These are phyloP conservation scores for Asteroscopus sphinx DNA, from an alignment of 2,888 invertebrate species.

Conservation along the genomic window DNA sequence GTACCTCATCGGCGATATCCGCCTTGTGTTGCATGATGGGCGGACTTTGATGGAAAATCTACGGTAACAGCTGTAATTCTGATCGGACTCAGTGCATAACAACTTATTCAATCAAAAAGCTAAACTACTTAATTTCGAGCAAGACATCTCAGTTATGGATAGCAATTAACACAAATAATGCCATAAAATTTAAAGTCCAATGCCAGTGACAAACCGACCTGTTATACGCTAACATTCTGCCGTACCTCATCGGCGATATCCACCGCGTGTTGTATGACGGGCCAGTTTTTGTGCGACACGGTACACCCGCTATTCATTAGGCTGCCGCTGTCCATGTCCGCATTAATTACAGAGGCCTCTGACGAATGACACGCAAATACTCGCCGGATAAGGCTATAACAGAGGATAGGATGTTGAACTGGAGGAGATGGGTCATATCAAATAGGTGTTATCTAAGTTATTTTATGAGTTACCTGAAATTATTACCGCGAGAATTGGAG, in stretches of 20 bases:
- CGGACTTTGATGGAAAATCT: no score
- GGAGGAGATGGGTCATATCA: slow-evolving; percentile 17
- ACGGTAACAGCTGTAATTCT: no score
- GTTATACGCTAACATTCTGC: slow-evolving; percentile 43
- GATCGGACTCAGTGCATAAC: no score
- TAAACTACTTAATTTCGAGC: no score
- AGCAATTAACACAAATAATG: no score
- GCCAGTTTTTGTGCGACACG: slow-evolving; percentile 83
- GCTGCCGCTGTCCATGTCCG: slow-evolving; percentile 76
- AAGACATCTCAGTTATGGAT: no score
- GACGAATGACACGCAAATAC: slow-evolving; percentile 76
- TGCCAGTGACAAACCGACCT: neutral
- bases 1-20: no score
- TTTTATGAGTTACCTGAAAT: neutral
- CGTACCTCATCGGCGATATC: slow-evolving; percentile 56
- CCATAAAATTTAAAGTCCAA: slow-evolving; percentile 11
- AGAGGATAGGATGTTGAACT: slow-evolving; percentile 24
- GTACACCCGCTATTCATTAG: slow-evolving; percentile 86
- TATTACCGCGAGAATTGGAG: no score
- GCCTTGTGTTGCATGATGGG: no score
- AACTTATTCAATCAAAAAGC: no score
- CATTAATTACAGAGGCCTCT: slow-evolving; percentile 84
- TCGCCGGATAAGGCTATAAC: slow-evolving; percentile 56
- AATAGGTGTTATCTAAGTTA: slow-evolving; percentile 16
- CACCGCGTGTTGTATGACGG: slow-evolving; percentile 76